phyloP scores from a whole-genome alignment of 1,140 invertebrate genomes.

The Drosophila nigrodunni region DNA sequence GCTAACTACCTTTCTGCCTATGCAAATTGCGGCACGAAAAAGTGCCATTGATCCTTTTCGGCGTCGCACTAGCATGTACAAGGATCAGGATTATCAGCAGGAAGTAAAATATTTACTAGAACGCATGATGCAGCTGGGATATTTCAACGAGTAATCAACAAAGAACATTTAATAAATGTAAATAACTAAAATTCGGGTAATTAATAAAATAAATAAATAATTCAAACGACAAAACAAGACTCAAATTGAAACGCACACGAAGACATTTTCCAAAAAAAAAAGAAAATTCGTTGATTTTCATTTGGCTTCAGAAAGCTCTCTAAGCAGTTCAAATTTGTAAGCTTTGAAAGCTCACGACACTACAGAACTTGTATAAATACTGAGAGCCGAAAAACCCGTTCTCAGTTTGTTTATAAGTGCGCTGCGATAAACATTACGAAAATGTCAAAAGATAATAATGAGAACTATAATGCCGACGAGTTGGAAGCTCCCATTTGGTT shows the following conservation, averaged over 20 bases:
- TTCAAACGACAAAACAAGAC: neutral
- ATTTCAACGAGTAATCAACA: slow-evolving; percentile 4
- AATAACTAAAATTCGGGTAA: neutral
- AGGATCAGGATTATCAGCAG: slow-evolving; percentile 31
- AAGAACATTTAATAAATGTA: neutral
- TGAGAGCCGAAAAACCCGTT: neutral
- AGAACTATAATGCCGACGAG: slow-evolving; percentile 5
- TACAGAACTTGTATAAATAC: neutral
- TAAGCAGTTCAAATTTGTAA: neutral
- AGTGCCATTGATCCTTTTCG: slow-evolving; percentile 31
- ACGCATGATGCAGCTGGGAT: slow-evolving; percentile 5
- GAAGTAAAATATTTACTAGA: slow-evolving; percentile 26
- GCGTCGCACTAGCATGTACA: slow-evolving; percentile 30
- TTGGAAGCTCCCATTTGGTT: slow-evolving; percentile 61
- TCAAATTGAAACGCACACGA: too few species aligned
- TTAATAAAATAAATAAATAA: neutral
- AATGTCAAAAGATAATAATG: slow-evolving; percentile 29
- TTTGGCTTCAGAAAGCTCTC: slow-evolving; percentile 6
- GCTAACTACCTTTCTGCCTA: slow-evolving; percentile 31
- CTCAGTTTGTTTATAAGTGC: slow-evolving; percentile 17
- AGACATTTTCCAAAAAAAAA: too few species aligned
- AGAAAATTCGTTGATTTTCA: too few species aligned
- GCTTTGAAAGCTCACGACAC: neutral
- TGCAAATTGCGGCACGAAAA: slow-evolving; percentile 27
- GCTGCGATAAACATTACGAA: neutral